Conservation (phyloP, 2,113 vertebrate species). For the Corvus moneduloides region DNA sequence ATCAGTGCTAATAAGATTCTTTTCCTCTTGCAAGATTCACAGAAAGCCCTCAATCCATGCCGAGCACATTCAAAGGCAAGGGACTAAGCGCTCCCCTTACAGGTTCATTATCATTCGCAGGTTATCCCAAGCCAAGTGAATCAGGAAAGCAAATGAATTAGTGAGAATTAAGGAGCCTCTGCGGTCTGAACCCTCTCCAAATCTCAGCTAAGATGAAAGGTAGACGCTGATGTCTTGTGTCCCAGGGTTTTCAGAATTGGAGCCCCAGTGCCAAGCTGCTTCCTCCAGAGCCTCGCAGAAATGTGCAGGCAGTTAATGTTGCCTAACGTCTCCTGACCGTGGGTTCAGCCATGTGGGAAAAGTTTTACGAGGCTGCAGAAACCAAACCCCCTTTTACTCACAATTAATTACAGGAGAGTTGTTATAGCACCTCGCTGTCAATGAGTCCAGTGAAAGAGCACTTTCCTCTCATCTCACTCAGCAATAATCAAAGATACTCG, state of each 20-base stretch:
- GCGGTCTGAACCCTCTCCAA: slow-evolving; percentile 95
- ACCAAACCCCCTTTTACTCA: slow-evolving; percentile 81
- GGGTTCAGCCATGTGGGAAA: slow-evolving; percentile 91
- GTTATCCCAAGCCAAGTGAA: slow-evolving; percentile 95
- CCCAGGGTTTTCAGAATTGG: slow-evolving; percentile 80
- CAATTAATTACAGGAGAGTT: slow-evolving; percentile 89
- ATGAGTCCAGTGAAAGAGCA: slow-evolving; percentile 72
- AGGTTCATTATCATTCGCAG: slow-evolving; percentile 98
- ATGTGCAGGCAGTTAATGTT: slow-evolving; percentile 88
- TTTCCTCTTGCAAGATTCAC: slow-evolving; percentile 88
- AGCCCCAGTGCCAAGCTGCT: slow-evolving; percentile 74
- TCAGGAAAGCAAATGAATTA: slow-evolving; percentile 99
- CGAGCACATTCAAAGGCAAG: slow-evolving; percentile 94
- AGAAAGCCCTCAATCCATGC: slow-evolving; percentile 95
- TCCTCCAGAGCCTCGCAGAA: slow-evolving; percentile 78
- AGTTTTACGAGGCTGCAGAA: slow-evolving; percentile 82
- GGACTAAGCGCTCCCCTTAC: slow-evolving; percentile 85
- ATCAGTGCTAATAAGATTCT: slow-evolving; percentile 90
- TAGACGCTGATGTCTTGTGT: slow-evolving; percentile 85
- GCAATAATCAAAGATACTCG: slow-evolving; percentile 81
- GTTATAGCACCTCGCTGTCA: slow-evolving; percentile 78
- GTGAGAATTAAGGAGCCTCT: slow-evolving; percentile 99
- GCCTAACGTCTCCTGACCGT: slow-evolving; percentile 89
- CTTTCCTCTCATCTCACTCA: slow-evolving; percentile 79
- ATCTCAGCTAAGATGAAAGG: slow-evolving; percentile 98